Evolutionary conservation across 1,140 invertebrate species (phyloP), one percentile per base, ranked within the genome.

Genomic region (Thaumetopoea pityocampa): DNA sequence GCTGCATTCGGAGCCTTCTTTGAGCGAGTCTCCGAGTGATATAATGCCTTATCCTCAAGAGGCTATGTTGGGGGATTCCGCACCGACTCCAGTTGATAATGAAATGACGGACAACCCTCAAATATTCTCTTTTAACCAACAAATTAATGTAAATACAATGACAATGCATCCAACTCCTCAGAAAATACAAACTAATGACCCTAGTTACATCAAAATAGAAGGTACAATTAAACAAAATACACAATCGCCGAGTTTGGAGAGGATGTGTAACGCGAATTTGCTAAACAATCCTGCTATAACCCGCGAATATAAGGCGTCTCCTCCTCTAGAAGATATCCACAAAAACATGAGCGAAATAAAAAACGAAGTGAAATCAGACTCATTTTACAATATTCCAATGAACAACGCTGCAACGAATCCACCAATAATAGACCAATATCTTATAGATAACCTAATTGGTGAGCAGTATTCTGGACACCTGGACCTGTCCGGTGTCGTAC

Each of bases 331-430:
- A 51, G 77, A 84, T 37, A 77, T 81, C 15, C 69, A 80, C 19
- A 84, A 80, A 44, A 84, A 77, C 30, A 77, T 83, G 51, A 78
- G 49, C 28, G 79, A 71, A 45, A 83, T 84, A n/a, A 84, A 84
- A 33, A 81, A 82, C 26, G 80, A 84, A 56, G 66, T 84, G 1
- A 84, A 84, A 57, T 76, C 77, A 0, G 77, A 83, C 18, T 38
- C 72, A 0, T 84, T 70, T 52, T 84, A 80, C 30, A 82, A 65
- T 20, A 59, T 84, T 9, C 35, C 68, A 0, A 19, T 82, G 7
- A 84, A 53, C 23, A 68, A 56, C 27, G 48, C 65, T 0, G 32
- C 66, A 0, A 23, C 57, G 0, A 78, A 72, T 43, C 67, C 67
- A 1, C 57, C 72, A 5, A 61, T 74, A 5, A 69, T 84, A 7